A percentile compares a stretch with the other conserved stretches of the same genome.
Conservation (phyloP, 2,888 invertebrate species). For the Deilephila porcellus region DNA sequence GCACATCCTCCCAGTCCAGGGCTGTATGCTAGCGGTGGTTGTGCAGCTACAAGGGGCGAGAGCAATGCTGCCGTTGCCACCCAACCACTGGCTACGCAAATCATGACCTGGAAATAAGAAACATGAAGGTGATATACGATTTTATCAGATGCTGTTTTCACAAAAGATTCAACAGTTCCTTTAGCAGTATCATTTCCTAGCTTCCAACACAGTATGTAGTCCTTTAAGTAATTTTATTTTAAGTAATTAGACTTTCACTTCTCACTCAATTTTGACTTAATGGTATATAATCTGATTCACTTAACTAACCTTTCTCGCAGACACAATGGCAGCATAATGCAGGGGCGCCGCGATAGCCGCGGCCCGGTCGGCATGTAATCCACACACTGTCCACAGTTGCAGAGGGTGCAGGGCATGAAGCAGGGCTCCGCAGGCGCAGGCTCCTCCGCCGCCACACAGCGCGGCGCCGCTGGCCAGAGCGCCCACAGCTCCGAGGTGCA, state of each 20-base stretch:
- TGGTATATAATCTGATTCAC: background rate
- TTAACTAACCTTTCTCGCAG: conserved; percentile 85
- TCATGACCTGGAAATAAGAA: conserved; percentile 79
- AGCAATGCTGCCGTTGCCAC: conserved; percentile 86
- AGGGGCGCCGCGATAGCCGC: conserved; percentile 92
- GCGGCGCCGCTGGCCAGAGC: conserved; percentile 88
- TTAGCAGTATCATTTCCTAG: too few relatives aligned
- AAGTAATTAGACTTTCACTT: too few relatives aligned
- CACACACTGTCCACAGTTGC: conserved; percentile 92
- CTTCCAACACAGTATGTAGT: too few relatives aligned
- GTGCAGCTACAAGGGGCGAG: conserved; percentile 86
- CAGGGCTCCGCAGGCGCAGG: conserved; percentile 88
- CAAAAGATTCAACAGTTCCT: too few relatives aligned
- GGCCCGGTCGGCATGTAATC: conserved; percentile 91
- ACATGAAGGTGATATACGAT: background rate
- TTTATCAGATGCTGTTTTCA: too few relatives aligned
- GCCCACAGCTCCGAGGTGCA: conserved; percentile 90
- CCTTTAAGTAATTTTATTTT: too few relatives aligned
- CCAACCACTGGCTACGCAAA: conserved; percentile 89
- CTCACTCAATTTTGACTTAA: background rate
- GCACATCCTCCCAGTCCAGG: conserved; percentile 86
- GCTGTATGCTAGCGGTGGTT: conserved; percentile 75
- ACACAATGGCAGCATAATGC: conserved; percentile 91
- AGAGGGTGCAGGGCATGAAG: conserved; percentile 89
- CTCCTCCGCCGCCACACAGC: conserved; percentile 87